A percentile compares a stretch with the other conserved stretches of the same genome.
Evolutionary conservation across 1,140 invertebrate species (phyloP).

Genomic region (Choristoneura fumiferana): DNA sequence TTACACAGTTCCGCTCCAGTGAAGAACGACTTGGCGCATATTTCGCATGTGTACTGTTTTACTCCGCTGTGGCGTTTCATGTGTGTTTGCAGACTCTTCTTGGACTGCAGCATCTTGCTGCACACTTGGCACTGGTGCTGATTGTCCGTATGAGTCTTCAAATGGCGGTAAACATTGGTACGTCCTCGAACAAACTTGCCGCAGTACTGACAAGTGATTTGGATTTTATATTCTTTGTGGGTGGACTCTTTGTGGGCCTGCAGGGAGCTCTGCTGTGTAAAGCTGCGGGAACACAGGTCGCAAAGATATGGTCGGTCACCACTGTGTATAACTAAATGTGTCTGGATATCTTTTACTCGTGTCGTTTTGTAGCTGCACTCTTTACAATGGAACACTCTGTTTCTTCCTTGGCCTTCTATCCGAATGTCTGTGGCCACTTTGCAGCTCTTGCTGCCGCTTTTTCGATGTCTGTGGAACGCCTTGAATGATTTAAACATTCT

Average conservation of each 20-base stretch:
- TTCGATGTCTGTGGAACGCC: conserved; percentile 47
- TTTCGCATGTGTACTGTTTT: conserved; percentile 54
- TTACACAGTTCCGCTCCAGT: conserved; percentile 53
- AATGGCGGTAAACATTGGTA: conserved; percentile 42
- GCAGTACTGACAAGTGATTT: conserved; percentile 55
- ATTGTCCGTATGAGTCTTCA: conserved; percentile 39
- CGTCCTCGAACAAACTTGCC: conserved; percentile 52
- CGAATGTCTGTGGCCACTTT: conserved; percentile 28
- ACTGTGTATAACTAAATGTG: conserved; percentile 48
- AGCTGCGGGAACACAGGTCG: conserved; percentile 43
- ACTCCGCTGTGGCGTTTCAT: conserved; percentile 51
- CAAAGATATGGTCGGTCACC: conserved; percentile 52
- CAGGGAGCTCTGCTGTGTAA: conserved; percentile 47
- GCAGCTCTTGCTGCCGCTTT: conserved; percentile 37
- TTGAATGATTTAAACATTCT: conserved; percentile 50
- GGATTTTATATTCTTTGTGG: conserved; percentile 44
- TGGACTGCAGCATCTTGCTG: conserved; percentile 41
- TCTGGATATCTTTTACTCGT: conserved; percentile 45
- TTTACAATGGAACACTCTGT: conserved; percentile 52
- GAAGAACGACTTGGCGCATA: conserved; percentile 50
- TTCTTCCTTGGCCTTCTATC: conserved; percentile 50
- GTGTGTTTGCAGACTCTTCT: conserved; percentile 34
- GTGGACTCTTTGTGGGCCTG: conserved; percentile 44
- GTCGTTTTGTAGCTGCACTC: conserved; percentile 46
- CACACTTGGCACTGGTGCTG: conserved; percentile 47